A percentile compares a stretch with the other conserved stretches of the same genome.
phyloP scores from a whole-genome alignment of 92 coral and sea anemone species.

The Porites rus region DNA sequence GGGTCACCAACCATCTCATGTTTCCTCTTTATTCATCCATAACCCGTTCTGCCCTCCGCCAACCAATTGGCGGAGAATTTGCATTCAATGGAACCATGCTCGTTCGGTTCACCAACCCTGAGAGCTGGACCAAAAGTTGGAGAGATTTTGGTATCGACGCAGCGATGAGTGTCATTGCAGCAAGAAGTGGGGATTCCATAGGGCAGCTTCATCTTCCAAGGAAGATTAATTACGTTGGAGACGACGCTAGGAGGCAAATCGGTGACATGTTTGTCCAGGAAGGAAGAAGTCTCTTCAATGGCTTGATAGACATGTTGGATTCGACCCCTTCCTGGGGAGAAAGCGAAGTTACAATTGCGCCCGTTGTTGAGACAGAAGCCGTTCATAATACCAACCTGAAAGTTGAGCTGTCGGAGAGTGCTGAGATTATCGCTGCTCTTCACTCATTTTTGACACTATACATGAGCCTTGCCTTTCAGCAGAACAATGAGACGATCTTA shows the following conservation, averaged over 20 bases:
- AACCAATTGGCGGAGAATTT: slow-evolving; percentile 64
- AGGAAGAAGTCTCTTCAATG: slow-evolving; percentile 39
- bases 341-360: neutral
- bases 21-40: slow-evolving; percentile 47
- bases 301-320: slow-evolving; percentile 11
- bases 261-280: slow-evolving; percentile 36
- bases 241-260: slow-evolving; percentile 40
- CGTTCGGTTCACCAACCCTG: slow-evolving; percentile 29
- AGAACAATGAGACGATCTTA: neutral
- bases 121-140: slow-evolving; percentile 46
- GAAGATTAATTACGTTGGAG: slow-evolving; percentile 44
- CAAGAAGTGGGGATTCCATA: slow-evolving; percentile 23
- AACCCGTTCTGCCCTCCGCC: slow-evolving; percentile 46
- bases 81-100: slow-evolving; percentile 52
- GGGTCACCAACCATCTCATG: slow-evolving; percentile 38
- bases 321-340: neutral
- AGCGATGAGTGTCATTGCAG: slow-evolving; percentile 46
- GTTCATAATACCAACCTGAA: neutral
- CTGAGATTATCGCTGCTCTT: slow-evolving; percentile 7
- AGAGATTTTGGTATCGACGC: slow-evolving; percentile 61
- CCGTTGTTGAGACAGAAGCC: neutral
- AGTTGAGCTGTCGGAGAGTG: neutral
- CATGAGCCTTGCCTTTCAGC: slow-evolving; percentile 9
- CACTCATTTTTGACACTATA: neutral
- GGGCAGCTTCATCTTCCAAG: slow-evolving; percentile 40